phyloP scores from a whole-genome alignment of 53 echinoderm and acorn worm genomes.

The Holothuria scabra region DNA sequence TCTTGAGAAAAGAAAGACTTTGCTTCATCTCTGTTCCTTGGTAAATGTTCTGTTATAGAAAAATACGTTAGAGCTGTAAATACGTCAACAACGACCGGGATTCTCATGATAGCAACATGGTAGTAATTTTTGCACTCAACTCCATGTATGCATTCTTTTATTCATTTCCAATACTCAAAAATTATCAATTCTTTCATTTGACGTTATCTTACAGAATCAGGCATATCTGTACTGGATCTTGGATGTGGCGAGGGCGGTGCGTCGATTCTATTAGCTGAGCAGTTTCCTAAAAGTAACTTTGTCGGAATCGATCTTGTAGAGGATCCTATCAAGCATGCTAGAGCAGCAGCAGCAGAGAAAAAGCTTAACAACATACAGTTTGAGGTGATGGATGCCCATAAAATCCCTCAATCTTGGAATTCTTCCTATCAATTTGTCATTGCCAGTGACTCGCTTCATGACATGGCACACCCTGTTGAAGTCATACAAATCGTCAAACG shows the following conservation, averaged over 20 bases:
- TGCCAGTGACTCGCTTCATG: constrained; percentile 94
- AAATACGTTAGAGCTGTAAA: no score
- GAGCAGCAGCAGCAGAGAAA: constrained; percentile 35
- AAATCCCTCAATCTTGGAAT: constrained; percentile 83
- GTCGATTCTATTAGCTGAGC: constrained; percentile 76
- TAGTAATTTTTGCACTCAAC: no score
- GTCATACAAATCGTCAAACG: constrained; percentile 67
- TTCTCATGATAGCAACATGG: no score
- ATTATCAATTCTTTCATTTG: neutral
- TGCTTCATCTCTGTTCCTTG: no score
- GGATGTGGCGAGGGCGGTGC: constrained; percentile 98
- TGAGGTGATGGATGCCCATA: constrained; percentile 80
- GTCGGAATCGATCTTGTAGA: constrained; percentile 78
- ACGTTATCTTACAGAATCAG: constrained; percentile 67
- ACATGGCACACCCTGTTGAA: constrained; percentile 82
- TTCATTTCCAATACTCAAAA: neutral
- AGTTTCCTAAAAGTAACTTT: constrained; percentile 73
- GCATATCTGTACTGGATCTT: constrained; percentile 85
- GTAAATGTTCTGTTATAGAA: no score
- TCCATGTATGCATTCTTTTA: no score
- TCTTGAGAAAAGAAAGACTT: no score
- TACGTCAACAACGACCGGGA: no score
- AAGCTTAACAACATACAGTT: constrained; percentile 74
- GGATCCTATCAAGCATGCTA: constrained; percentile 72
- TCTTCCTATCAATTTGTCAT: constrained; percentile 77